phyloP scores from a whole-genome alignment of 2,888 invertebrate genomes.

The Eupeodes latifasciatus region DNA sequence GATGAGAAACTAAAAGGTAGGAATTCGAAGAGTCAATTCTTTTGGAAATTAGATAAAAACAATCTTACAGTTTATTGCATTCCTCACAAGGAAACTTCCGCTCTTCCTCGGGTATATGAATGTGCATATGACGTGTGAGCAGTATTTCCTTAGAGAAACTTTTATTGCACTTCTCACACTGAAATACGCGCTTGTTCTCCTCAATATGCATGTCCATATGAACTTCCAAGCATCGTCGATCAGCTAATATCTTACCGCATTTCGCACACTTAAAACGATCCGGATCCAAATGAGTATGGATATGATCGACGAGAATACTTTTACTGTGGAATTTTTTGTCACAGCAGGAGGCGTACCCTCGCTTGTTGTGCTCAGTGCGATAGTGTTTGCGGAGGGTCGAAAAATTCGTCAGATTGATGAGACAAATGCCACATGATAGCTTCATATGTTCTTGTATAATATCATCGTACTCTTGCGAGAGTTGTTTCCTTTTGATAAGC shows the following conservation, averaged over 20 bases:
- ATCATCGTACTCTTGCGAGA: slow-evolving; percentile 79
- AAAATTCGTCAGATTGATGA: slow-evolving; percentile 78
- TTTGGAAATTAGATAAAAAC: neutral
- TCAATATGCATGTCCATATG: slow-evolving; percentile 80
- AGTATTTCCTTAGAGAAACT: slow-evolving; percentile 80
- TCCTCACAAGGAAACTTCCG: slow-evolving; percentile 79
- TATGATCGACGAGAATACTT: slow-evolving; percentile 81
- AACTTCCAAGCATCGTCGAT: slow-evolving; percentile 79
- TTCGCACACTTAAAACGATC: slow-evolving; percentile 81
- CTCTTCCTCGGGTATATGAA: slow-evolving; percentile 81
- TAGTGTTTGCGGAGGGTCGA: slow-evolving; percentile 78
- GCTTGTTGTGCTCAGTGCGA: slow-evolving; percentile 79
- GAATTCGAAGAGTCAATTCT: no score
- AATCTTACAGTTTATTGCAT: slow-evolving; percentile 80
- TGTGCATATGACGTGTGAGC: slow-evolving; percentile 80
- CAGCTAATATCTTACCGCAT: slow-evolving; percentile 80
- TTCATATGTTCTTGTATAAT: slow-evolving; percentile 80
- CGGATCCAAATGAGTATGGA: slow-evolving; percentile 81
- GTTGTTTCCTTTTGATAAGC: slow-evolving; percentile 56
- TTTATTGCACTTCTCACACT: slow-evolving; percentile 81
- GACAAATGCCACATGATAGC: slow-evolving; percentile 80
- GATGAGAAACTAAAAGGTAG: slow-evolving; percentile 79
- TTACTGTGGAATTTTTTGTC: slow-evolving; percentile 81
- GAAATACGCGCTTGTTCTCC: slow-evolving; percentile 79
- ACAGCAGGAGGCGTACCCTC: slow-evolving; percentile 82